Conservation (phyloP, 2,113 vertebrate species). For the Callionymus lyra region DNA sequence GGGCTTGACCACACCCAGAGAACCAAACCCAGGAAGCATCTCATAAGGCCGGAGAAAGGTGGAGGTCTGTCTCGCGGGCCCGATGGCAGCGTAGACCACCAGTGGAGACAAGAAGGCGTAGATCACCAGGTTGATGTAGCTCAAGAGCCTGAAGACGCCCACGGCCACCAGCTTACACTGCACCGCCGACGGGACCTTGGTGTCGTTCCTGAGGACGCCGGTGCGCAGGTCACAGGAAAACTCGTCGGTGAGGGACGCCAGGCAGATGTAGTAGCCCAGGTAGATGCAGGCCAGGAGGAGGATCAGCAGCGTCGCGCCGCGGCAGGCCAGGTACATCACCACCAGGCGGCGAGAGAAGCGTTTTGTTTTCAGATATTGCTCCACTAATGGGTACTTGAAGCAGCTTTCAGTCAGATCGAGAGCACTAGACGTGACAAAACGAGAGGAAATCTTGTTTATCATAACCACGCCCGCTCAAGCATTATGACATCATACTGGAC, state of each 20-base stretch:
- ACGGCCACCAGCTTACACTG: constrained; percentile 92
- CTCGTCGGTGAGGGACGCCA: constrained; percentile 82
- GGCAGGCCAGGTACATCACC: constrained; percentile 77
- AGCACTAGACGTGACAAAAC: constrained; percentile 46
- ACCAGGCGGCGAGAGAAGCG: constrained; percentile 69
- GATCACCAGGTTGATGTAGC: constrained; percentile 80
- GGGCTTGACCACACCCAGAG: constrained; percentile 69
- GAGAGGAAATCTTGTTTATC: too few relatives aligned
- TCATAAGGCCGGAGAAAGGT: constrained; percentile 80
- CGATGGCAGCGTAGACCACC: constrained; percentile 71
- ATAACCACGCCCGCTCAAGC: too few relatives aligned
- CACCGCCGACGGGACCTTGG: constrained; percentile 63
- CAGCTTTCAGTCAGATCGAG: constrained; percentile 79
- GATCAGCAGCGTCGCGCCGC: constrained; percentile 71
- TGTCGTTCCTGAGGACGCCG: constrained; percentile 79
- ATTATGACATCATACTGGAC: too few relatives aligned
- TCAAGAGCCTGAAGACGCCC: constrained; percentile 85
- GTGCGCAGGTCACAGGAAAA: constrained; percentile 83
- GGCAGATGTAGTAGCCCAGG: constrained; percentile 82
- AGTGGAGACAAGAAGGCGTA: constrained; percentile 73
- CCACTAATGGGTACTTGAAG: constrained; percentile 89
- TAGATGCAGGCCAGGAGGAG: constrained; percentile 74
- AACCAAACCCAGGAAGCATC: constrained; percentile 80
- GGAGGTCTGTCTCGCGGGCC: constrained; percentile 70
- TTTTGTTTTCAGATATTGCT: constrained; percentile 91